phyloP scores from a whole-genome alignment of 1,140 invertebrate genomes.

The Maniola jurtina region DNA sequence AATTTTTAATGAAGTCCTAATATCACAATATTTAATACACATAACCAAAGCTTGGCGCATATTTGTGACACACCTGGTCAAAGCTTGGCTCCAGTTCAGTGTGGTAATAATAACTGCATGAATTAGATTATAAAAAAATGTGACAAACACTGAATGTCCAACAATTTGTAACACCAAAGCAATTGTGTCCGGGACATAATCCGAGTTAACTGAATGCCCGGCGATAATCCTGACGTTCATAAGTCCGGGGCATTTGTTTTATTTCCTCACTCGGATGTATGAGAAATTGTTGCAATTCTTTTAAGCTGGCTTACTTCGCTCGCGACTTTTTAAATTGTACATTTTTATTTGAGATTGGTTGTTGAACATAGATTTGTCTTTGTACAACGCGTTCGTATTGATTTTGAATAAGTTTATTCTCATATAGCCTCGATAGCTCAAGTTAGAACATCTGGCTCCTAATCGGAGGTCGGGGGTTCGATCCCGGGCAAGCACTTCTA shows the following conservation, averaged over 20 bases:
- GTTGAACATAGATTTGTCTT: not conserved
- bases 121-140: not conserved
- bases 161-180: conserved; percentile 11
- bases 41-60: no score
- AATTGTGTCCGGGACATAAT: conserved; percentile 12
- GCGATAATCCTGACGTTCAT: conserved; percentile 10
- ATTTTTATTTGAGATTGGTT: conserved; percentile 4
- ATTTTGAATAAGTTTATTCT: no score
- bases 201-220: conserved; percentile 11
- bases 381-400: not conserved
- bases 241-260: conserved; percentile 8
- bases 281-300: conserved; percentile 4
- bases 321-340: conserved; percentile 1
- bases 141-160: not conserved
- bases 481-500: no score
- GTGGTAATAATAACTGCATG: no score
- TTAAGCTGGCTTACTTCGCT: not conserved
- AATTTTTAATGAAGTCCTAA: no score
- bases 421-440: no score
- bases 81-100: no score
- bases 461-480: no score
- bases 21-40: no score
- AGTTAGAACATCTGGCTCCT: no score
- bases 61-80: no score
- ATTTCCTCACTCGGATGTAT: conserved; percentile 5